These are phyloP conservation scores for Ctenoplectra terminalis DNA, from an alignment of 1,140 invertebrate genomes.

Conservation along the genomic window DNA sequence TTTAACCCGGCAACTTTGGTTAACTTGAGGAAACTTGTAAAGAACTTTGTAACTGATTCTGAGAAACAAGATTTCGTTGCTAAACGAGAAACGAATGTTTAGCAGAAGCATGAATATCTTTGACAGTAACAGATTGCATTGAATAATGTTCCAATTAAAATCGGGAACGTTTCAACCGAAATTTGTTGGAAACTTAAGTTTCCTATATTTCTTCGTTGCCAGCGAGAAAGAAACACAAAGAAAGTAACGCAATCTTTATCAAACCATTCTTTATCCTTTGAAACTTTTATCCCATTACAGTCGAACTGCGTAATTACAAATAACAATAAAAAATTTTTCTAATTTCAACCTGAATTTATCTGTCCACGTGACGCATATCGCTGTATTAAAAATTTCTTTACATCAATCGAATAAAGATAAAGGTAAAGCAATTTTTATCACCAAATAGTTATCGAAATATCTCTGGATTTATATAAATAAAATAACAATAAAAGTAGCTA, in stretches of 20 bases:
- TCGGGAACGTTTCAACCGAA: not conserved
- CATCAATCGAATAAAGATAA: too few relatives aligned
- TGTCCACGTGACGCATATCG: too few relatives aligned
- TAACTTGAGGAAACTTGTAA: not conserved
- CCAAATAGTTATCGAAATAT: too few relatives aligned
- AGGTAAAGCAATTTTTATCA: too few relatives aligned
- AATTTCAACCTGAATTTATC: too few relatives aligned
- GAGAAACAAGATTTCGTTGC: not conserved
- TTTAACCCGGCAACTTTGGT: slow-evolving; percentile 9
- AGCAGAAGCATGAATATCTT: not conserved
- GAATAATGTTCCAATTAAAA: not conserved
- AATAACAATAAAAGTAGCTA: too few relatives aligned
- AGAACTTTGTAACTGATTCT: not conserved
- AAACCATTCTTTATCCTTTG: not conserved
- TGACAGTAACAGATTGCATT: not conserved
- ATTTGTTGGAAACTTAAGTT: not conserved
- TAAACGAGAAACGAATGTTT: not conserved
- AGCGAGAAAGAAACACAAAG: too few relatives aligned
- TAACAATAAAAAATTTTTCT: too few relatives aligned
- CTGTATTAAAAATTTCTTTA: too few relatives aligned
- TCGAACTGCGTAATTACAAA: too few relatives aligned
- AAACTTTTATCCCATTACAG: too few relatives aligned
- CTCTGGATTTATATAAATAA: too few relatives aligned
- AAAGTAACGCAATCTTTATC: not conserved
- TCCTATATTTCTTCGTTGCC: not conserved